These are phyloP conservation scores for Sepiola atlantica DNA, from an alignment of 2,888 invertebrate species.

Conservation along the genomic window DNA sequence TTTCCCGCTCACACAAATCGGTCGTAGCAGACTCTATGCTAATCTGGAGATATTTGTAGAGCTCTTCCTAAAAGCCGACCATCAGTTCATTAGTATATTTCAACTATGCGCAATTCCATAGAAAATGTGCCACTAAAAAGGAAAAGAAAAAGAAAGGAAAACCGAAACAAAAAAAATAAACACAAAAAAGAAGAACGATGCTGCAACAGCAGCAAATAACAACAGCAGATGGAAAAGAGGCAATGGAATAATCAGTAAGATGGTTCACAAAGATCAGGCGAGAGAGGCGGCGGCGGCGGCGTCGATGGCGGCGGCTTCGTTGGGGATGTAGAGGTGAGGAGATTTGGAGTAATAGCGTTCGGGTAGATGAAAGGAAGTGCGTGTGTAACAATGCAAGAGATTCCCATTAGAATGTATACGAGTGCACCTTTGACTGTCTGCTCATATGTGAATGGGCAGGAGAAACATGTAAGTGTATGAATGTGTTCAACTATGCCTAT, in stretches of 20 bases:
- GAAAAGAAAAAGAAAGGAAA: background rate
- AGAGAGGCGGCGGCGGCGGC: background rate
- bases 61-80: slow-evolving; percentile 10
- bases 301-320: background rate
- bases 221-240: slow-evolving; percentile 6
- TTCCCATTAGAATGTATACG: slow-evolving; percentile 22
- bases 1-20: background rate
- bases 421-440: background rate
- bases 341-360: background rate
- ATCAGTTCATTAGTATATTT: slow-evolving; percentile 32
- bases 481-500: background rate
- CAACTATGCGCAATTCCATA: slow-evolving; percentile 32
- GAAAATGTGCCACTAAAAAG: background rate
- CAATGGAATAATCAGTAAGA: background rate
- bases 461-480: background rate
- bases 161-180: background rate
- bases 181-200: background rate
- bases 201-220: slow-evolving; percentile 9
- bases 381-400: background rate
- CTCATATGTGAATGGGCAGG: background rate
- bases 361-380: background rate
- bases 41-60: slow-evolving; percentile 32
- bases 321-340: background rate
- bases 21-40: slow-evolving; percentile 12
- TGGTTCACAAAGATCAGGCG: slow-evolving; percentile 21